Conservation (phyloP, 2,888 invertebrate species). For the Stictocephala bisonia region DNA sequence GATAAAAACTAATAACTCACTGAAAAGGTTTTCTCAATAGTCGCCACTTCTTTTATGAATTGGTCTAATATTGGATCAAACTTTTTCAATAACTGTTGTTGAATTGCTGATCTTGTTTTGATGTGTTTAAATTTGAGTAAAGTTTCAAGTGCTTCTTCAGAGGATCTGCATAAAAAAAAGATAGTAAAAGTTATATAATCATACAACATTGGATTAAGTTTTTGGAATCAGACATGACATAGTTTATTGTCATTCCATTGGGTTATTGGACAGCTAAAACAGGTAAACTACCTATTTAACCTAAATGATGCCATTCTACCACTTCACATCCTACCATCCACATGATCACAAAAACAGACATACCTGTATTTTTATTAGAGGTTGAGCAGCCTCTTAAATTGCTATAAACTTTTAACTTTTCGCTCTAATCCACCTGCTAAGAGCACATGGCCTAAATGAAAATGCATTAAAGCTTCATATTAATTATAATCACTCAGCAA, state of each 20-base stretch:
- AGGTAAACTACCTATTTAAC: neutral
- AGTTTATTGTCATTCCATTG: neutral
- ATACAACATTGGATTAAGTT: neutral
- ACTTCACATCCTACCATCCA: too few species aligned
- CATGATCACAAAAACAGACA: too few species aligned
- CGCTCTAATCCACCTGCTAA: too few species aligned
- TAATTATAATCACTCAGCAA: too few species aligned
- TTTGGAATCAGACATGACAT: neutral
- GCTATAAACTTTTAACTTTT: too few species aligned
- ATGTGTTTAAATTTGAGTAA: constrained; percentile 83
- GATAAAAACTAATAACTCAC: constrained; percentile 65
- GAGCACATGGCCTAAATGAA: too few species aligned
- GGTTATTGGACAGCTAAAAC: neutral
- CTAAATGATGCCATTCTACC: too few species aligned
- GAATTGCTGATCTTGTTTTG: constrained; percentile 79
- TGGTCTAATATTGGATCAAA: constrained; percentile 87
- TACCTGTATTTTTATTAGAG: too few species aligned
- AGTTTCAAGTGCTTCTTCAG: constrained; percentile 84
- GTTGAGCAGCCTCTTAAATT: too few species aligned
- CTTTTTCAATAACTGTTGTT: constrained; percentile 79
- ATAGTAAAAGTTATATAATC: neutral
- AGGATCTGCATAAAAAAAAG: constrained; percentile 68
- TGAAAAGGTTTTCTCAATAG: constrained; percentile 77
- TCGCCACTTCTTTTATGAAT: constrained; percentile 84
- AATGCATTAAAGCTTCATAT: too few species aligned